phyloP scores from a whole-genome alignment of 2,888 invertebrate species.

The Sycophila texana region DNA sequence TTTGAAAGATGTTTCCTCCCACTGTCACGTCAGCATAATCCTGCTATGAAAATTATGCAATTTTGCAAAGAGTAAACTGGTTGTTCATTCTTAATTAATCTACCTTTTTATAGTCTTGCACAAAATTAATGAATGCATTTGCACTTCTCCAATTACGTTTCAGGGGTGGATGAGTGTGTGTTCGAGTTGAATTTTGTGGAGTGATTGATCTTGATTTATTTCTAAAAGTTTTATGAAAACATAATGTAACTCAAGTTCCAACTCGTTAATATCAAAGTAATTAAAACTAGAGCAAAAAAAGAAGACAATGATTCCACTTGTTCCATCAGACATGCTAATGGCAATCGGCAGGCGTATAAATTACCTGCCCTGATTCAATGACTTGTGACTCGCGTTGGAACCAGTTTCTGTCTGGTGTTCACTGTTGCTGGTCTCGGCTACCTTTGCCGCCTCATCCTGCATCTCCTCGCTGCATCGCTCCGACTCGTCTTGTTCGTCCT shows the following conservation, averaged over 20 bases:
- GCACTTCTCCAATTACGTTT: slow-evolving; percentile 62
- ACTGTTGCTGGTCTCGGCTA: neutral
- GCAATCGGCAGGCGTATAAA: slow-evolving; percentile 9
- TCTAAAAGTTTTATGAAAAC: slow-evolving; percentile 6
- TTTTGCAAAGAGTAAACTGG: neutral
- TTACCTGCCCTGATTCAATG: slow-evolving; percentile 43
- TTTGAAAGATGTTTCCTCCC: slow-evolving; percentile 61
- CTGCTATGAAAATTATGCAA: slow-evolving; percentile 46
- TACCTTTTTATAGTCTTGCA: slow-evolving; percentile 67
- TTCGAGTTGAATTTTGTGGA: slow-evolving; percentile 18
- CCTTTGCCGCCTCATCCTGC: slow-evolving; percentile 18
- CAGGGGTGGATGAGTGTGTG: slow-evolving; percentile 1
- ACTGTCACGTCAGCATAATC: slow-evolving; percentile 52
- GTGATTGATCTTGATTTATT: slow-evolving; percentile 31
- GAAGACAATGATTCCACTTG: neutral
- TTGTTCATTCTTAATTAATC: neutral
- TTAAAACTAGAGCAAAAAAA: neutral
- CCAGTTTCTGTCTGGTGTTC: slow-evolving; percentile 33
- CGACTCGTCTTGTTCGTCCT: slow-evolving; percentile 25
- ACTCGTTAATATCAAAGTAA: too few relatives aligned
- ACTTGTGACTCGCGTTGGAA: slow-evolving; percentile 13
- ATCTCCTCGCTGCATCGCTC: slow-evolving; percentile 16
- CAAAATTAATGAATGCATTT: slow-evolving; percentile 70
- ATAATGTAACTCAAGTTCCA: neutral
- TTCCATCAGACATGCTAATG: neutral